These are phyloP conservation scores for Acipenser oxyrinchus DNA, from an alignment of 2,797 vertebrate genomes.

Conservation along the genomic window DNA sequence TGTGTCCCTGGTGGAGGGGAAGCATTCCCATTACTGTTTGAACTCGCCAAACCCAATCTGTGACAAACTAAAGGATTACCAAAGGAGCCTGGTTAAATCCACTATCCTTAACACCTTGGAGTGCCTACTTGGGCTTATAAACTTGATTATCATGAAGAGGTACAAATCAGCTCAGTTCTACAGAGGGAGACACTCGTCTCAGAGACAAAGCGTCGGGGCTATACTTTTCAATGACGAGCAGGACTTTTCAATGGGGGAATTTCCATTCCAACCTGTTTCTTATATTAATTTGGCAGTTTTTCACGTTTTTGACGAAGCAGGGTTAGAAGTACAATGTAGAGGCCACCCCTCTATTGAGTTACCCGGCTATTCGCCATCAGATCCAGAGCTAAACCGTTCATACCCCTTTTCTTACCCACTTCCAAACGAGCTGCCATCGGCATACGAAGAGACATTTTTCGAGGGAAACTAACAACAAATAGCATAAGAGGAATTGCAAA, in stretches of 20 bases:
- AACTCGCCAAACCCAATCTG: slow-evolving; percentile 59
- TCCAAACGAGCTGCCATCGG: slow-evolving; percentile 73
- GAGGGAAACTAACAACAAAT: slow-evolving; percentile 56
- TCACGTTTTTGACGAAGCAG: slow-evolving; percentile 70
- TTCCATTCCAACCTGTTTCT: slow-evolving; percentile 73
- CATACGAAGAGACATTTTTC: slow-evolving; percentile 84
- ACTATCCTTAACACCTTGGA: slow-evolving; percentile 86
- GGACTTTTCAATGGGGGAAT: slow-evolving; percentile 58
- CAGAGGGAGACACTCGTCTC: slow-evolving; percentile 49
- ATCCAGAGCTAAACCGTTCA: slow-evolving; percentile 78
- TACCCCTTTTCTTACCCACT: slow-evolving; percentile 83
- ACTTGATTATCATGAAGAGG: slow-evolving; percentile 78
- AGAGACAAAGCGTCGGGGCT: slow-evolving; percentile 62
- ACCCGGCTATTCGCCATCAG: slow-evolving; percentile 80
- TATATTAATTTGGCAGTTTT: slow-evolving; percentile 84
- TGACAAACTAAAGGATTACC: slow-evolving; percentile 80
- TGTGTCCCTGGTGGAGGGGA: slow-evolving; percentile 83
- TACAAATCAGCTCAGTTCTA: slow-evolving; percentile 76
- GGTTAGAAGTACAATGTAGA: slow-evolving; percentile 76
- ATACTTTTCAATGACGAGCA: slow-evolving; percentile 75
- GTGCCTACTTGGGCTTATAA: slow-evolving; percentile 80
- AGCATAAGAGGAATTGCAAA: slow-evolving; percentile 30
- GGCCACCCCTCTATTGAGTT: slow-evolving; percentile 88
- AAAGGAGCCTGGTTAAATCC: slow-evolving; percentile 79
- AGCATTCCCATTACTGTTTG: slow-evolving; percentile 83